A percentile compares a stretch with the other conserved stretches of the same genome.
These are phyloP conservation scores for Colossoma macropomum DNA, from an alignment of 2,113 vertebrate genomes.

Conservation along the genomic window DNA sequence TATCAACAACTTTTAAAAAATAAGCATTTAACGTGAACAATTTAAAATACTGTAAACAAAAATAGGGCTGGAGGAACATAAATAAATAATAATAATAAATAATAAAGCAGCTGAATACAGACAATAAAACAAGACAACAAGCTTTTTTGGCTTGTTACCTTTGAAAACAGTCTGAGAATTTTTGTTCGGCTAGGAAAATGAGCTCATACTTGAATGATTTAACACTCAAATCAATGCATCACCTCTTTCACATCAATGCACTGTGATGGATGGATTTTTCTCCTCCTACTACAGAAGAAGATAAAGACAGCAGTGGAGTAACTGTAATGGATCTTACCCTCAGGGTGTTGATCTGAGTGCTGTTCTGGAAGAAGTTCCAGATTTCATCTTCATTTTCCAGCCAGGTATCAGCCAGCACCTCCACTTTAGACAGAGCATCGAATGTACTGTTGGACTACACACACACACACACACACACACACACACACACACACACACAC, in stretches of 20 bases:
- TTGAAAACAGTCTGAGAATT: too few relatives aligned
- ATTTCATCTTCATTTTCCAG: conserved; percentile 84
- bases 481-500: not conserved
- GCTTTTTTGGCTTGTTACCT: too few relatives aligned
- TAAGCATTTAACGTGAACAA: too few relatives aligned
- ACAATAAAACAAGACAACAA: too few relatives aligned
- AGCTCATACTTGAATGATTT: not conserved
- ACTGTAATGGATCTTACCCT: conserved; percentile 79
- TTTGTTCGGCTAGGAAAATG: not conserved
- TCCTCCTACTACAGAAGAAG: not conserved
- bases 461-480: conserved; percentile 30
- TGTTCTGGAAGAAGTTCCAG: conserved; percentile 86
- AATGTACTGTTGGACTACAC: conserved; percentile 94
- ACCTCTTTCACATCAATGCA: not conserved
- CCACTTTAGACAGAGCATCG: conserved; percentile 84
- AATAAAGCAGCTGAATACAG: too few relatives aligned
- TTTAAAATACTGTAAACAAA: too few relatives aligned
- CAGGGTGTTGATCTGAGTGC: conserved; percentile 85
- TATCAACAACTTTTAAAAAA: too few relatives aligned
- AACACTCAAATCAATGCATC: not conserved
- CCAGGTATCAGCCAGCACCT: conserved; percentile 87
- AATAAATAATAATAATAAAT: too few relatives aligned
- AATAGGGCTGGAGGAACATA: too few relatives aligned
- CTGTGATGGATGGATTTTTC: not conserved
- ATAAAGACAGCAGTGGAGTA: not conserved